Evolutionary conservation across 2,888 invertebrate species (phyloP).

Genomic region (Drosophila multiciliata): DNA sequence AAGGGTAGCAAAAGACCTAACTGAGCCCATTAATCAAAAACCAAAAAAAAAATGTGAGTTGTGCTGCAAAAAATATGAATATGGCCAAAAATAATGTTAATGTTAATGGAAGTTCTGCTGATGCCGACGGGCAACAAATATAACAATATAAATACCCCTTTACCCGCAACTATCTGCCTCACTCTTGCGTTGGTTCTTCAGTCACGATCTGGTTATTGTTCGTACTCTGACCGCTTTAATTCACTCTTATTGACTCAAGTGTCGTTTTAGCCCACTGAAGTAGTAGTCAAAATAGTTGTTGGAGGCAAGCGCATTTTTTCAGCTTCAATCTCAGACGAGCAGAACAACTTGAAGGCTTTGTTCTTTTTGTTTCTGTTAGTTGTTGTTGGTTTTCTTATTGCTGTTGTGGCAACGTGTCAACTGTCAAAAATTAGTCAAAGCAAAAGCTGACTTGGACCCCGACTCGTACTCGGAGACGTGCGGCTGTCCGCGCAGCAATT

Average conservation of each 20-base stretch:
- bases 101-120: slow-evolving; percentile 42
- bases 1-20: slow-evolving; percentile 18
- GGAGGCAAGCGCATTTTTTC: slow-evolving; percentile 28
- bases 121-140: slow-evolving; percentile 26
- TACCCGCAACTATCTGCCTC: neutral
- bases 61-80: slow-evolving; percentile 34
- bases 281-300: slow-evolving; percentile 51
- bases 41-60: slow-evolving; percentile 26
- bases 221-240: slow-evolving; percentile 24
- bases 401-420: slow-evolving; percentile 74
- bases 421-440: slow-evolving; percentile 79
- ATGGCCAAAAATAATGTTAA: slow-evolving; percentile 23
- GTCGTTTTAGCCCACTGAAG: slow-evolving; percentile 81
- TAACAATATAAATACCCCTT: slow-evolving; percentile 3
- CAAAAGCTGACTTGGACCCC: slow-evolving; percentile 37
- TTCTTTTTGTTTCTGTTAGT: slow-evolving; percentile 27
- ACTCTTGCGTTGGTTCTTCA: neutral
- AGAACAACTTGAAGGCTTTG: slow-evolving; percentile 18
- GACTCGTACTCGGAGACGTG: slow-evolving; percentile 45
- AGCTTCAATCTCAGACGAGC: slow-evolving; percentile 19
- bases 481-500: slow-evolving; percentile 65
- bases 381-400: slow-evolving; percentile 4
- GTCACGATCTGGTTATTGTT: slow-evolving; percentile 28
- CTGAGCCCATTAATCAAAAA: slow-evolving; percentile 59
- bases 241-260: slow-evolving; percentile 72